Evolutionary conservation across 2,888 invertebrate species (phyloP), one percentile per base, ranked within the genome.

Genomic region (Melanostoma mellinum): DNA sequence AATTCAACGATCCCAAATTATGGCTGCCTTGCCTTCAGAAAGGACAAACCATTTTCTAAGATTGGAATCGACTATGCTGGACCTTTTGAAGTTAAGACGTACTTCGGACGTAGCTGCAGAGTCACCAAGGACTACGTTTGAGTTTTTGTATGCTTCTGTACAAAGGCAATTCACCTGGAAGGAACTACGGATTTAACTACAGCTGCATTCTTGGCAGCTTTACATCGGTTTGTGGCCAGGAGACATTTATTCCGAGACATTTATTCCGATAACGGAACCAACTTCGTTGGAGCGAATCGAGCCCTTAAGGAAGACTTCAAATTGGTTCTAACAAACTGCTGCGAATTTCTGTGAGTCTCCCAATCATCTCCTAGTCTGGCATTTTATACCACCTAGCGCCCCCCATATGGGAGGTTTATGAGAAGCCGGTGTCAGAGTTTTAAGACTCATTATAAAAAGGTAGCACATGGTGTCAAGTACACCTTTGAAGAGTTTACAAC

Each of bases 31-130:
- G 6, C 74, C 79, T 3, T 50, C 67, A 10, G 85, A 85, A 36
- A 56, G 75, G 35, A 53, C 46, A 2, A 42, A 38, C 75, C 84
- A 2, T 82, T 79, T 30, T 58, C 85, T 0, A 50, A 52, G 6
- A 74, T 63, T 1, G 76, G 82, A 10, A 35, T 82, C 0, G 82
- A 82, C 6, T 85, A 80, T 36, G 79, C 79, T 5, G 79, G 85
- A 3, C 81, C 77, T 2, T 82, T 85, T 32, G 42, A 50, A 4
- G 52, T 84, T 0, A 85, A 85, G 50, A 50, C 73, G 0, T 71
- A 56, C 0, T 8, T 10, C 3, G n/a, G 71, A 2, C 52, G 71
- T 33, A 68, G 60, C 20, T 73, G 80, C 6, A 63, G 58, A 1
- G 50, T 58, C 5, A 46, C 35, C 3, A 76, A 85, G 33, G 68